Evolutionary conservation across 2,797 vertebrate genomes (phyloP).

Genomic region (Mus spretus): DNA sequence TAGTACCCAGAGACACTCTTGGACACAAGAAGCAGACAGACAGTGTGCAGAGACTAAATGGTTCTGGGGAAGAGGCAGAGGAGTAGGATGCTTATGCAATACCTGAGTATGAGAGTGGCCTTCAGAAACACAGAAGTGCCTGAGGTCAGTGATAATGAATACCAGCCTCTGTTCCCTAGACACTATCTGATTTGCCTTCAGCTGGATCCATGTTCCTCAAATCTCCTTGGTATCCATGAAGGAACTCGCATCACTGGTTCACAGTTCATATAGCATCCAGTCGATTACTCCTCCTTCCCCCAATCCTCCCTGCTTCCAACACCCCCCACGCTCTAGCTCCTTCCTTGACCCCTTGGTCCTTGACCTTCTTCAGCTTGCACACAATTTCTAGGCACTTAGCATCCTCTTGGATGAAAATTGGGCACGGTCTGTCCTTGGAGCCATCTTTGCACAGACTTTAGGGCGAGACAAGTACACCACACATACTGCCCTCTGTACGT

Average conservation of each 20-base stretch:
- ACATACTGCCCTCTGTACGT: background rate
- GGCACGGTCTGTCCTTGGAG: background rate
- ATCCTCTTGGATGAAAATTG: slow-evolving; percentile 60
- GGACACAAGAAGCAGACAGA: background rate
- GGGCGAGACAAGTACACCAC: background rate
- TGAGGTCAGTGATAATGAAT: slow-evolving; percentile 15
- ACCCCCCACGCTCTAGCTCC: background rate
- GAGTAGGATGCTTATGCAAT: background rate
- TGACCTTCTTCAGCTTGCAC: slow-evolving; percentile 54
- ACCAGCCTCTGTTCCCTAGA: slow-evolving; percentile 1
- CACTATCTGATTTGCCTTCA: slow-evolving; percentile 45
- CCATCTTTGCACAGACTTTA: slow-evolving; percentile 9
- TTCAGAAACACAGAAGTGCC: background rate
- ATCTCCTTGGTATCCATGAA: slow-evolving; percentile 32
- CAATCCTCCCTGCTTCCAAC: background rate
- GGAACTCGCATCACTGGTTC: slow-evolving; percentile 56
- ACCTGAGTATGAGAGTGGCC: background rate
- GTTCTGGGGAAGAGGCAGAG: background rate
- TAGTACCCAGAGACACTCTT: background rate
- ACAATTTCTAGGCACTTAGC: slow-evolving; percentile 67
- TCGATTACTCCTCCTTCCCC: background rate
- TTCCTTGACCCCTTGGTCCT: slow-evolving; percentile 33
- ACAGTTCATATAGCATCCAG: slow-evolving; percentile 53
- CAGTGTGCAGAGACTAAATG: background rate
- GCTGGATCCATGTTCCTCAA: background rate